Evolutionary conservation across 2,888 invertebrate species (phyloP).

Genomic region (Scaptomyza flava): DNA sequence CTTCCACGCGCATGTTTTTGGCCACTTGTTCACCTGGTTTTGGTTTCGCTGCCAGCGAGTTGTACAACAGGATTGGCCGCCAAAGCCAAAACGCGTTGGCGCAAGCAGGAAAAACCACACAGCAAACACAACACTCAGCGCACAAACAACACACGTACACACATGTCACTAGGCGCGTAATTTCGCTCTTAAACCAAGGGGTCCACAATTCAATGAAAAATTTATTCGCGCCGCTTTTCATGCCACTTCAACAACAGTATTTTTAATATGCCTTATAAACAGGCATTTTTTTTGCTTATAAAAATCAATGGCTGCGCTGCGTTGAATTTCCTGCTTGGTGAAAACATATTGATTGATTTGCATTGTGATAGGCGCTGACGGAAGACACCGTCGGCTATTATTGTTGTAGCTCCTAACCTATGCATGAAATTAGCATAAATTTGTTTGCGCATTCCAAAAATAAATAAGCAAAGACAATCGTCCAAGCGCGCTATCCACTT

Average conservation of each 20-base stretch:
- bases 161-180: slow-evolving; percentile 48
- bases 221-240: slow-evolving; percentile 19
- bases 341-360: slow-evolving; percentile 68
- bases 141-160: slow-evolving; percentile 6
- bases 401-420: slow-evolving; percentile 45
- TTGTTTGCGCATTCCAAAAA: slow-evolving; percentile 24
- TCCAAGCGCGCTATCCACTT: slow-evolving; percentile 30
- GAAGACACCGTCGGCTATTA: slow-evolving; percentile 47
- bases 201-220: slow-evolving; percentile 34
- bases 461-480: slow-evolving; percentile 22
- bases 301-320: slow-evolving; percentile 22
- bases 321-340: slow-evolving; percentile 59
- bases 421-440: slow-evolving; percentile 71
- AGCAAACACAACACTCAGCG: slow-evolving; percentile 29
- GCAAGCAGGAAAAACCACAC: slow-evolving; percentile 72
- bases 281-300: slow-evolving; percentile 26
- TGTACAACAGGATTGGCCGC: slow-evolving; percentile 68
- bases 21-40: slow-evolving; percentile 76
- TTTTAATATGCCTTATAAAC: slow-evolving; percentile 34
- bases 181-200: slow-evolving; percentile 40
- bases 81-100: slow-evolving; percentile 64
- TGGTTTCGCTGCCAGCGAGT: slow-evolving; percentile 61
- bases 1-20: slow-evolving; percentile 53
- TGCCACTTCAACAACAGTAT: slow-evolving; percentile 30
- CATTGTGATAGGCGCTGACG: slow-evolving; percentile 43